These are phyloP conservation scores for Lonchura striata DNA, from an alignment of 2,113 vertebrate species.

Conservation along the genomic window DNA sequence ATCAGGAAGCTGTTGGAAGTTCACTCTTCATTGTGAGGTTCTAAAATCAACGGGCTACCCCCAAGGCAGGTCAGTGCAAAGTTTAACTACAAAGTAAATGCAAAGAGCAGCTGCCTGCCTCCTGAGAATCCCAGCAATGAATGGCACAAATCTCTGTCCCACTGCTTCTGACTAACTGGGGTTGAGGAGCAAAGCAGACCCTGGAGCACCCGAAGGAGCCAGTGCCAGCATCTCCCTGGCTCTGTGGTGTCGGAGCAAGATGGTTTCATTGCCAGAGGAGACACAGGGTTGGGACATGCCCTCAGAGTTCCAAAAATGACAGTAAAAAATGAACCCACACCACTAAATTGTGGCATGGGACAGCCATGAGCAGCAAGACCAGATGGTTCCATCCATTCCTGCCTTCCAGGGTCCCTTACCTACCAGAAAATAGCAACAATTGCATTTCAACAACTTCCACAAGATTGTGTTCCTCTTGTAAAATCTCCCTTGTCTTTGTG, in stretches of 20 bases:
- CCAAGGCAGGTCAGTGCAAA: not conserved
- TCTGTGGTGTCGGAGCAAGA: not conserved
- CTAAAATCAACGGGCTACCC: not conserved
- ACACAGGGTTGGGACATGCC: not conserved
- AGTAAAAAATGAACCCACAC: not conserved
- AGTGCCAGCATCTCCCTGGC: not conserved
- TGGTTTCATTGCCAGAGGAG: not conserved
- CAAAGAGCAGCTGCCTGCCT: not conserved
- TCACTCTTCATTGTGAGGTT: not conserved
- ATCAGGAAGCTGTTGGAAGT: not conserved
- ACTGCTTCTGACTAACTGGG: not conserved
- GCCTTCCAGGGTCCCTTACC: not conserved
- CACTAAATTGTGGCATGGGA: not conserved
- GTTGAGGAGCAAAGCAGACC: not conserved
- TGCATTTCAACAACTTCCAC: not conserved
- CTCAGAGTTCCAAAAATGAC: not conserved
- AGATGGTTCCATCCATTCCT: not conserved
- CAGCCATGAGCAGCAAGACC: not conserved
- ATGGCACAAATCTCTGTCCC: not conserved
- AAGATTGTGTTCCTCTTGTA: not conserved
- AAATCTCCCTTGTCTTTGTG: not conserved
- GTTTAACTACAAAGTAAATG: not conserved
- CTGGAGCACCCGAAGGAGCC: not conserved
- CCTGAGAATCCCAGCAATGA: not conserved
- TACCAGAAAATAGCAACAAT: not conserved